These are phyloP conservation scores for Harmothoe impar DNA, from an alignment of 2,888 invertebrate species.

Conservation along the genomic window DNA sequence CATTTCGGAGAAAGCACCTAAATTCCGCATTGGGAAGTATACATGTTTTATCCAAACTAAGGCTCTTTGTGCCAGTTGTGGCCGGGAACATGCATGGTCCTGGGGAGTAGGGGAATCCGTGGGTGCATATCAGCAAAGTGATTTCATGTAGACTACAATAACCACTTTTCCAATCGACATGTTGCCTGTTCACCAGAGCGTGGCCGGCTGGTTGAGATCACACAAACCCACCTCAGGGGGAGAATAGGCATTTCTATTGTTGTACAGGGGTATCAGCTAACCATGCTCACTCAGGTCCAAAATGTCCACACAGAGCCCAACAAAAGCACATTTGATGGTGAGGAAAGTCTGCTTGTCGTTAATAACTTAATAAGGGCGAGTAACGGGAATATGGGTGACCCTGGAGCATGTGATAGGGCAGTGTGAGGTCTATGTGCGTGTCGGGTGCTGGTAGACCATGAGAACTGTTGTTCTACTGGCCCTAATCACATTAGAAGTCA, in stretches of 20 bases:
- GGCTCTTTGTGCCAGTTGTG: background rate
- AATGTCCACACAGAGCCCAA: background rate
- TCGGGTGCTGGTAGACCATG: background rate
- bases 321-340: conserved; percentile 12
- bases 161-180: background rate
- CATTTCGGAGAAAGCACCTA: background rate
- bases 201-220: background rate
- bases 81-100: background rate
- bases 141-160: too few relatives aligned
- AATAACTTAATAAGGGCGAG: conserved; percentile 20
- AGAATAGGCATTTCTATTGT: conserved; percentile 41
- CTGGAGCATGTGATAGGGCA: background rate
- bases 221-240: background rate
- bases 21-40: background rate
- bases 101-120: background rate
- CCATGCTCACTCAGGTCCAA: background rate
- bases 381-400: background rate
- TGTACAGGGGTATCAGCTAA: background rate
- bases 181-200: background rate
- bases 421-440: background rate
- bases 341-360: background rate
- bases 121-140: too few relatives aligned
- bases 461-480: conserved; percentile 1
- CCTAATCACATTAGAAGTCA: conserved; percentile 43
- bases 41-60: background rate